phyloP scores from a whole-genome alignment of 2,797 vertebrate species.

The Brachymystax lenok region DNA sequence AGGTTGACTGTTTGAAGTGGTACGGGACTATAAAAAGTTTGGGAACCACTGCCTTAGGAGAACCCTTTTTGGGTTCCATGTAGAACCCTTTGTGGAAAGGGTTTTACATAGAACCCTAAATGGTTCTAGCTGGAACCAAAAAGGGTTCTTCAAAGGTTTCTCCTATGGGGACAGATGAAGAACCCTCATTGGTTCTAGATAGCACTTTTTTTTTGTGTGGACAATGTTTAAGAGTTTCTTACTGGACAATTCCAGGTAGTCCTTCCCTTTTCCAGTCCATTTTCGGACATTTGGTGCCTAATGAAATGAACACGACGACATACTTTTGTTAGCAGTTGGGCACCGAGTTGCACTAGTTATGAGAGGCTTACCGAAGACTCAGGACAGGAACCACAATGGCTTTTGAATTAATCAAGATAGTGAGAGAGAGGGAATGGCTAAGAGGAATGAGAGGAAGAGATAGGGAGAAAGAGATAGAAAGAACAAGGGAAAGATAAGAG shows the following conservation, averaged over 20 bases:
- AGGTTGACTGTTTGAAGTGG: too few relatives aligned
- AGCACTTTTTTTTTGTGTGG: too few relatives aligned
- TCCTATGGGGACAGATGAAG: too few relatives aligned
- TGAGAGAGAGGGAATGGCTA: constrained; percentile 22
- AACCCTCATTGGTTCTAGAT: too few relatives aligned
- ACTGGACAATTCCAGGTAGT: background rate
- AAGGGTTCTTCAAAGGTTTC: too few relatives aligned
- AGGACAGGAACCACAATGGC: constrained; percentile 14
- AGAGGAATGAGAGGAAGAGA: constrained; percentile 20
- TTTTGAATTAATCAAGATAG: constrained; percentile 24
- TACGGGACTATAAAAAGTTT: too few relatives aligned
- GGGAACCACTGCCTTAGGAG: too few relatives aligned
- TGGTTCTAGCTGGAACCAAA: too few relatives aligned
- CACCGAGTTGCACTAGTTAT: constrained; percentile 2
- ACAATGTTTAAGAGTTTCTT: background rate
- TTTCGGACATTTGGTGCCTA: background rate
- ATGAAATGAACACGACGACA: background rate
- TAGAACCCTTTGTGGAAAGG: too few relatives aligned
- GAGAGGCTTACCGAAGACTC: constrained; percentile 30
- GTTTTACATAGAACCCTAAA: too few relatives aligned
- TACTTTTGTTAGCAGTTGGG: background rate
- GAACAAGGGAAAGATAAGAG: constrained; percentile 10
- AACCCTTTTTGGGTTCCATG: too few relatives aligned
- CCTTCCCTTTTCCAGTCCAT: background rate
- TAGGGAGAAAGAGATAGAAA: constrained; percentile 13